Percentiles rank a stretch among this genome's conserved stretches.
Conservation (phyloP, 2,888 invertebrate species). For the Campoletis raptor region DNA sequence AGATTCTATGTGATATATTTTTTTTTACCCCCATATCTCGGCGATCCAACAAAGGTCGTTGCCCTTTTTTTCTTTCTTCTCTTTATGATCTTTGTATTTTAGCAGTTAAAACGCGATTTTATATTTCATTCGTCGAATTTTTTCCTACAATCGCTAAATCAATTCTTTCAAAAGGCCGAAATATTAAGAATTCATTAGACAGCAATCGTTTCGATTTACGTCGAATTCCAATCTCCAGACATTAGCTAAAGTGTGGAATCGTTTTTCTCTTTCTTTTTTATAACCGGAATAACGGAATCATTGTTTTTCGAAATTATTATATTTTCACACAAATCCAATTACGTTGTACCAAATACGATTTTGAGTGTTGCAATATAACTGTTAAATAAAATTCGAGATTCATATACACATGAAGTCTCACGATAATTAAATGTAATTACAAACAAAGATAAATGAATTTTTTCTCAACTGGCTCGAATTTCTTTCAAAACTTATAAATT, state of each 20-base stretch:
- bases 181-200: background rate
- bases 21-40: conserved; percentile 19
- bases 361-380: background rate
- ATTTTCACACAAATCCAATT: background rate
- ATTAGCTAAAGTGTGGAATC: background rate
- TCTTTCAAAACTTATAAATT: background rate
- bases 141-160: background rate
- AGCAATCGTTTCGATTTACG: background rate
- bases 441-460: background rate
- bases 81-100: background rate
- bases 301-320: background rate
- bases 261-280: background rate
- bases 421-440: background rate
- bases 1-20: conserved; percentile 55
- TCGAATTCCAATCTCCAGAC: background rate
- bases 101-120: background rate
- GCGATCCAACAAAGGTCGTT: conserved; percentile 6
- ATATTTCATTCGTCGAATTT: background rate
- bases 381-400: conserved; percentile 13
- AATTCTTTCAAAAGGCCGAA: background rate
- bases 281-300: background rate
- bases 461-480: background rate
- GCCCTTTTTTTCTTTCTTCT: background rate
- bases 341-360: background rate
- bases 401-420: conserved; percentile 5